A percentile compares a stretch with the other conserved stretches of the same genome.
phyloP scores from a whole-genome alignment of 2,888 invertebrate species.

The Osmoderma eremita region DNA sequence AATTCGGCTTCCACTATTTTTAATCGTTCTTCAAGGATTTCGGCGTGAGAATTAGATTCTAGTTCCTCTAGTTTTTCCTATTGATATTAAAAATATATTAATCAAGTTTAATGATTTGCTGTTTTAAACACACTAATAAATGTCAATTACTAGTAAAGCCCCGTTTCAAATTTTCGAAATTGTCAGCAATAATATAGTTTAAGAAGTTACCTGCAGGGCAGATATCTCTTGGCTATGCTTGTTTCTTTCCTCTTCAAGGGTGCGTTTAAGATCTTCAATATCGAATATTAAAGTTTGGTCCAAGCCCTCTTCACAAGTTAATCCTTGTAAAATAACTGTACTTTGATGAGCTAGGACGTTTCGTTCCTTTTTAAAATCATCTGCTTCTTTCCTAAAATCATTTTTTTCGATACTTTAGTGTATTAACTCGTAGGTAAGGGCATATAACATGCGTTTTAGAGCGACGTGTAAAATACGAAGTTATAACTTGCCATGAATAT shows the following conservation, averaged over 20 bases:
- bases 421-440: too few species aligned
- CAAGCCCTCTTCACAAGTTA: slow-evolving; percentile 68
- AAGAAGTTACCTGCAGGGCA: slow-evolving; percentile 67
- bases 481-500: too few species aligned
- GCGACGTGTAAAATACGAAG: too few species aligned
- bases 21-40: slow-evolving; percentile 76
- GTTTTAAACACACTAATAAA: too few species aligned
- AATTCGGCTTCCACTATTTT: slow-evolving; percentile 76
- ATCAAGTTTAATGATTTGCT: too few species aligned
- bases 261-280: slow-evolving; percentile 71
- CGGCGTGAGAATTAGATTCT: slow-evolving; percentile 73
- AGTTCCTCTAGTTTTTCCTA: slow-evolving; percentile 73
- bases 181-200: neutral
- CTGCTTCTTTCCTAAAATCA: slow-evolving; percentile 65
- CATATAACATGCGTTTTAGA: too few species aligned
- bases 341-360: slow-evolving; percentile 76
- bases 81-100: slow-evolving; percentile 3
- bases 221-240: slow-evolving; percentile 69
- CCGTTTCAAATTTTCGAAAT: too few species aligned
- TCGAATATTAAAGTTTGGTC: slow-evolving; percentile 69
- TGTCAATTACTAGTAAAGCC: too few species aligned
- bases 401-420: too few species aligned
- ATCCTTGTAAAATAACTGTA: slow-evolving; percentile 70
- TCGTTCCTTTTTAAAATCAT: slow-evolving; percentile 72
- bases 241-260: slow-evolving; percentile 71